Evolutionary conservation across 2,113 vertebrate genomes (phyloP).

Genomic region (Laterallus jamaicensis): DNA sequence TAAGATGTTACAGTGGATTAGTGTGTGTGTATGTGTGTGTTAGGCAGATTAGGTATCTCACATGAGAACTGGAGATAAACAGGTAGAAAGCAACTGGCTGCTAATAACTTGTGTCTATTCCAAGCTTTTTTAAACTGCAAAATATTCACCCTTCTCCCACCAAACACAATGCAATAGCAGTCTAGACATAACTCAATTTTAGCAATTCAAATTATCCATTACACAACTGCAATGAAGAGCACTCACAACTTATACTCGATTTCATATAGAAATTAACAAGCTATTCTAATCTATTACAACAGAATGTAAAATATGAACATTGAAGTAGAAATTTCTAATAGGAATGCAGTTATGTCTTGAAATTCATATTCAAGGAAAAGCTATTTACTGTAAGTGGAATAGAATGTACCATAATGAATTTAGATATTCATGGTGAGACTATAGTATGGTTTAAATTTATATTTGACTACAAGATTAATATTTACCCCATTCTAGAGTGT

Average conservation of each 20-base stretch:
- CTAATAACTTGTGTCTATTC: not conserved
- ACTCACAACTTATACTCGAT: not conserved
- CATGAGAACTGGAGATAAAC: not conserved
- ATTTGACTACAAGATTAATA: not conserved
- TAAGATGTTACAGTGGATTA: not conserved
- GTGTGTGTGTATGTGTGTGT: not conserved
- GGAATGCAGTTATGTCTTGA: not conserved
- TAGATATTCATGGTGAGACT: not conserved
- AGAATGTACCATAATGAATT: not conserved
- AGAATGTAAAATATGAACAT: not conserved
- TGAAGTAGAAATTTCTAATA: not conserved
- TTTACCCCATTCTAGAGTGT: not conserved
- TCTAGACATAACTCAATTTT: conserved; percentile 33
- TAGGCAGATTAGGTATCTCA: not conserved
- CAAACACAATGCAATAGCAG: conserved; percentile 15
- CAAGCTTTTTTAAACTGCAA: not conserved
- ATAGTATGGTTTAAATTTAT: not conserved
- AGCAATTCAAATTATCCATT: conserved; percentile 24
- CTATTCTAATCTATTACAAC: not conserved
- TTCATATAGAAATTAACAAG: not conserved
- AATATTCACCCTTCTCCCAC: conserved; percentile 20
- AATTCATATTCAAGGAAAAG: not conserved
- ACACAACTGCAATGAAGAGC: not conserved
- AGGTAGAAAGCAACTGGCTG: not conserved
- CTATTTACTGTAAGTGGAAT: not conserved